Evolutionary conservation across 2,888 invertebrate species (phyloP), one percentile per base, ranked within the genome.

Genomic region (Myopa tessellatipennis): DNA sequence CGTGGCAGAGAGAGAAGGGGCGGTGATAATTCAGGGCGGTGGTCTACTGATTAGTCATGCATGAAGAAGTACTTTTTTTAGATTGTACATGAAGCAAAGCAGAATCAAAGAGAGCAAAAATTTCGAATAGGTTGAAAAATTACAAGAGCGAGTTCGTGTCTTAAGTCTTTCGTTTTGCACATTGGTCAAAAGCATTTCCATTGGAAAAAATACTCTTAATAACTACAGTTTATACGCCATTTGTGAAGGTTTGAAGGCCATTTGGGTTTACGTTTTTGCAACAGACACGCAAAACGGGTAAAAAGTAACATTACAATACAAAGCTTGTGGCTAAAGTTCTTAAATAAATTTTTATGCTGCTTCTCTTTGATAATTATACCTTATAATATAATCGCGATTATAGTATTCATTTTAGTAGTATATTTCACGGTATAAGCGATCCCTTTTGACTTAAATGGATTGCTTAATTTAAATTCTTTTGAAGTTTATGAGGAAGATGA

Each of bases 101-200:
- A 36, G 26, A 12, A 70, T 14, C 12, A 55, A 36, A 70, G 34
- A 26, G 26, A 26, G 55, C 34, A 55, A 55, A 70, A 52, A 10
- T 5, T 36, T 63, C 26, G 18, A 7, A 36, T 14, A 12, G 10
- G 16, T 14, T 36, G 10, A 18, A 26, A 60, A 60, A 36, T 12
- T 26, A 16, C 26, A 36, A 36, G n/a, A 18, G 5, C 18, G 14
- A 40, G 69, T 34, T 69, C n/a, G 69, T 14, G 40, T 69, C 69
- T 52, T 34, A 69, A 69, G 69, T 69, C 26, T 69, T 69, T 69
- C 26, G 69, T 50, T 58, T 71, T 58, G n/a, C 7, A 34, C 2
- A 6, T 16, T 7, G 0, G 14, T 70, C 12, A 34, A 70, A 70
- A 14, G 26, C 26, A 26, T 26, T 63, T 36, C 26, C 3, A 40